These are phyloP conservation scores for Cremastinae sp. DNA, from an alignment of 2,888 invertebrate genomes.

Conservation along the genomic window DNA sequence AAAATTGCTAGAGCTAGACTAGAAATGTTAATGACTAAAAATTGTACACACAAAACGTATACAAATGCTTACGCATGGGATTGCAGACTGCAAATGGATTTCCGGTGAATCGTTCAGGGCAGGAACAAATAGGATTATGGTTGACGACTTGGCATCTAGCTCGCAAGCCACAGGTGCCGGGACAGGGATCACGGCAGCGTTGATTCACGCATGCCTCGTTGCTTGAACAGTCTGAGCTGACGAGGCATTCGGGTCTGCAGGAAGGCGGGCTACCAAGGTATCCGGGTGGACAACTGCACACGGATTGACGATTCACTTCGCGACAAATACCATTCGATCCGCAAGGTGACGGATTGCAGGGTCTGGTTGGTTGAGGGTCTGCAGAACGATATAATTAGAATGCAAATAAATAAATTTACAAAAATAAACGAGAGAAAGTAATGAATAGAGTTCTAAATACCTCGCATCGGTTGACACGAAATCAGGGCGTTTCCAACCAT, in stretches of 20 bases:
- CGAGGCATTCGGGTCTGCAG: slow-evolving; percentile 86
- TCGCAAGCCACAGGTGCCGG: slow-evolving; percentile 83
- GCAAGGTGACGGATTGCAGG: slow-evolving; percentile 86
- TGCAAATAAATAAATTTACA: background rate
- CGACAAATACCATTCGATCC: slow-evolving; percentile 86
- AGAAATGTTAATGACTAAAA: no score
- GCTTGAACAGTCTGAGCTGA: slow-evolving; percentile 85
- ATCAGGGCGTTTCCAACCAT: slow-evolving; percentile 81
- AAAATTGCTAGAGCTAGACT: no score
- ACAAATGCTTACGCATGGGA: slow-evolving; percentile 82
- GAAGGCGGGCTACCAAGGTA: slow-evolving; percentile 85
- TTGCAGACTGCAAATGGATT: slow-evolving; percentile 82
- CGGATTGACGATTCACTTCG: slow-evolving; percentile 84
- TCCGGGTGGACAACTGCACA: slow-evolving; percentile 84
- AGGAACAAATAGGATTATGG: slow-evolving; percentile 85
- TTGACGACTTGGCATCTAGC: slow-evolving; percentile 84
- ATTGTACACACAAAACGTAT: no score
- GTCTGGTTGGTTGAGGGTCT: slow-evolving; percentile 75
- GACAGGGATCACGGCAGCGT: slow-evolving; percentile 84
- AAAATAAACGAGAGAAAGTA: background rate
- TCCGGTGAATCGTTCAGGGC: slow-evolving; percentile 83
- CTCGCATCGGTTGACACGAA: slow-evolving; percentile 75
- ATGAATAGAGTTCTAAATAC: slow-evolving; percentile 67
- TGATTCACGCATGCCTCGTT: slow-evolving; percentile 86
- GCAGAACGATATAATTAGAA: slow-evolving; percentile 27